Percentiles rank a stretch among this genome's conserved stretches.
phyloP scores from a whole-genome alignment of 2,797 vertebrate genomes.

The Girardinus metallicus region DNA sequence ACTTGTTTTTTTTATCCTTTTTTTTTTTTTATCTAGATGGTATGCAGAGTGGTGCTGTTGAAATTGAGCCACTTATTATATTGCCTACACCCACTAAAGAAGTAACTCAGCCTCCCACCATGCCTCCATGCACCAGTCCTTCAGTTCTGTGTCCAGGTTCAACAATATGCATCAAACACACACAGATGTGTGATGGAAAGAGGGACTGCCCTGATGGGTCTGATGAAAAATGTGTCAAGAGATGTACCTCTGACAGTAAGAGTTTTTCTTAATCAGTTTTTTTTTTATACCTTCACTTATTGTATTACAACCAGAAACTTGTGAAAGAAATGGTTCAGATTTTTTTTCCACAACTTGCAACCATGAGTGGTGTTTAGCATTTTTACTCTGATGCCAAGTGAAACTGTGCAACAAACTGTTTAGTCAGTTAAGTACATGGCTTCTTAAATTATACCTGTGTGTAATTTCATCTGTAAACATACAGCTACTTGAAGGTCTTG shows the following conservation, averaged over 20 bases:
- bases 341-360: neutral
- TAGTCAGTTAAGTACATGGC: neutral
- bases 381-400: too few relatives aligned
- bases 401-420: neutral
- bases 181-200: conserved; percentile 84
- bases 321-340: neutral
- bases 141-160: conserved; percentile 79
- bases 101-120: conserved; percentile 3
- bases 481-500: too few relatives aligned
- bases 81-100: neutral
- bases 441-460: neutral
- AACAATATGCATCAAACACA: conserved; percentile 71
- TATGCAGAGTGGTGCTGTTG: neutral
- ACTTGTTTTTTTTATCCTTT: accelerated
- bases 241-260: conserved; percentile 79
- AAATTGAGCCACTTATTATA: too few relatives aligned
- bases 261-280: too few relatives aligned
- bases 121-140: conserved; percentile 66
- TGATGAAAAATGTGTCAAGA: conserved; percentile 82
- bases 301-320: neutral
- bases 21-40: neutral
- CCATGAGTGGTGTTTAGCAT: too few relatives aligned
- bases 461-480: neutral
- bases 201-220: conserved; percentile 85
- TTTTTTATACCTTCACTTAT: neutral